phyloP scores from a whole-genome alignment of 2,113 vertebrate genomes.

The Axis porcinus region DNA sequence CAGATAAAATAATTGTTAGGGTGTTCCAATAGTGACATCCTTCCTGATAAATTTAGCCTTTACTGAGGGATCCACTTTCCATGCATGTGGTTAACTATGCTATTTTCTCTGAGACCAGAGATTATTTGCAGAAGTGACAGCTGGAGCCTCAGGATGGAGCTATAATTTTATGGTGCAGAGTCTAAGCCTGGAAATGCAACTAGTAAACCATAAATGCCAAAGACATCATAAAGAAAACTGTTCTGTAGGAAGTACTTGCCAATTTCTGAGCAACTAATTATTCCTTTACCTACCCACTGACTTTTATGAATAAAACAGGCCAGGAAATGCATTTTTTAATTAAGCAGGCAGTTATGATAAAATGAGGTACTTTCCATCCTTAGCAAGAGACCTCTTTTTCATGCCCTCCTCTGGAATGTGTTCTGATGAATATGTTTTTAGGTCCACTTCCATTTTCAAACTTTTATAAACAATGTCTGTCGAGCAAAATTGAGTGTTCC shows the following conservation, averaged over 20 bases:
- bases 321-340: constrained; percentile 52
- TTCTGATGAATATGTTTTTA: background rate
- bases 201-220: constrained; percentile 41
- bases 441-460: background rate
- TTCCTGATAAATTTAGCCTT: constrained; percentile 24
- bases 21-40: background rate
- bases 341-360: constrained; percentile 14
- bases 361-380: background rate
- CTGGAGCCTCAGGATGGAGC: constrained; percentile 24
- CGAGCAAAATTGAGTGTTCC: background rate
- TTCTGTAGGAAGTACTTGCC: constrained; percentile 34
- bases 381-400: background rate
- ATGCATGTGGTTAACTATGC: background rate
- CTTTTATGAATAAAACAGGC: constrained; percentile 54
- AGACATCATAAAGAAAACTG: constrained; percentile 37
- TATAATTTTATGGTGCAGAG: constrained; percentile 4
- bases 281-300: constrained; percentile 14
- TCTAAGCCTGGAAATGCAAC: constrained; percentile 24
- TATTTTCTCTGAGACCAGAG: constrained; percentile 4
- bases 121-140: background rate
- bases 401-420: background rate
- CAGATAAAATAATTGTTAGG: constrained; percentile 38
- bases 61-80: background rate
- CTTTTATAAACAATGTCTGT: background rate
- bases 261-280: constrained; percentile 48